Conservation (phyloP, 2,113 vertebrate genomes). For the Campylomormyrus numenius region DNA sequence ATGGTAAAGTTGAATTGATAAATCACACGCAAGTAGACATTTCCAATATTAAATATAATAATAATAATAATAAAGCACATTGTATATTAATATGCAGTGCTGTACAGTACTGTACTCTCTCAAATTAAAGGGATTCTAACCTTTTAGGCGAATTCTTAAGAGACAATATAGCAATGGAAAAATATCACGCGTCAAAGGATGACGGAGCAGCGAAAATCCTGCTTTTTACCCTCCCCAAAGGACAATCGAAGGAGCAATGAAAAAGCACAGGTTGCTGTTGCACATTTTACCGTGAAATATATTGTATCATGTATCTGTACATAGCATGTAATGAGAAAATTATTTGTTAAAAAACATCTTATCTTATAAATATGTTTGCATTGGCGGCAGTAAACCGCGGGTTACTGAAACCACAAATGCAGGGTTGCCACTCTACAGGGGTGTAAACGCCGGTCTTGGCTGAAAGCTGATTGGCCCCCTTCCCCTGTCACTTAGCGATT, state of each 20-base stretch:
- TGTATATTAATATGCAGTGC: neutral
- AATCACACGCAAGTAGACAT: neutral
- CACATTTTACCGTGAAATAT: neutral
- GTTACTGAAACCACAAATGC: neutral
- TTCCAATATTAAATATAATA: neutral
- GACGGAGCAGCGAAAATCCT: neutral
- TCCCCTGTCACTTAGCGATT: neutral
- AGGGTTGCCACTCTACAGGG: neutral
- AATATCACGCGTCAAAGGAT: neutral
- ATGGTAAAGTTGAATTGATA: neutral
- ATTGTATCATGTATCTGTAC: neutral
- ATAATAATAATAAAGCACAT: neutral
- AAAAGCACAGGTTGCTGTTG: neutral
- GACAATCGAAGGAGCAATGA: neutral
- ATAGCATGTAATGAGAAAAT: neutral
- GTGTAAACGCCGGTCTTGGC: neutral
- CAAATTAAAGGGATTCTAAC: neutral
- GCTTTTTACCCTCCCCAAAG: neutral
- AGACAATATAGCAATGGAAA: neutral
- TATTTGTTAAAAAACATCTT: neutral
- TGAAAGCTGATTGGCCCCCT: neutral
- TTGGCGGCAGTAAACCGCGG: neutral
- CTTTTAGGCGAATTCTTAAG: neutral
- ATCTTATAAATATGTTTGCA: neutral
- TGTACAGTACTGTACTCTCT: neutral